Percentiles rank a stretch among this genome's conserved stretches.
These are phyloP conservation scores for Uropsilus gracilis DNA, from an alignment of 2,113 vertebrate species.

Conservation along the genomic window DNA sequence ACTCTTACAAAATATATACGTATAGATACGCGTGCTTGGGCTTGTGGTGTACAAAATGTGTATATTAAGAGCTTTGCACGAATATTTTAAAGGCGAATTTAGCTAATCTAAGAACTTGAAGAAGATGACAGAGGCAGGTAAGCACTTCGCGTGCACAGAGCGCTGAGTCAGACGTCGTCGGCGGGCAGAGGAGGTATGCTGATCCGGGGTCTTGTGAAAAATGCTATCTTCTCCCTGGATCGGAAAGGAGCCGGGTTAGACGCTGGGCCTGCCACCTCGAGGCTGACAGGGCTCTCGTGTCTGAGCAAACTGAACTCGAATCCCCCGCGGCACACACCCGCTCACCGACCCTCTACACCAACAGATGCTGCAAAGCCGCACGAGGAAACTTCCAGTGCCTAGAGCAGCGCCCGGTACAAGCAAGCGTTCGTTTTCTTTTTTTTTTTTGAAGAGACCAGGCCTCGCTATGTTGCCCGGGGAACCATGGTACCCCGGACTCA, in stretches of 20 bases:
- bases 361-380: neutral
- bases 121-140: slow-evolving; percentile 89
- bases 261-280: neutral
- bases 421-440: neutral
- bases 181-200: slow-evolving; percentile 98
- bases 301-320: neutral
- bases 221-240: slow-evolving; percentile 98
- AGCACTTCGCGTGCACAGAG: slow-evolving; percentile 94
- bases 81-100: slow-evolving; percentile 88
- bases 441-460: too few relatives aligned
- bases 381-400: neutral
- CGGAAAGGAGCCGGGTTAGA: slow-evolving; percentile 73
- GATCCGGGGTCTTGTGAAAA: slow-evolving; percentile 98
- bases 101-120: slow-evolving; percentile 94
- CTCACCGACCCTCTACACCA: neutral
- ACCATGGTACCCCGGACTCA: too few relatives aligned
- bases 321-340: neutral
- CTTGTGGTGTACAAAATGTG: slow-evolving; percentile 89
- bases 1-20: slow-evolving; percentile 91
- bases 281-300: neutral
- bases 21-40: slow-evolving; percentile 88
- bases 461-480: too few relatives aligned
- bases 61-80: slow-evolving; percentile 88
- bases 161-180: slow-evolving; percentile 94
- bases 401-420: neutral